These are phyloP conservation scores for Xenops minutus DNA, from an alignment of 2,797 vertebrate species.

Conservation along the genomic window DNA sequence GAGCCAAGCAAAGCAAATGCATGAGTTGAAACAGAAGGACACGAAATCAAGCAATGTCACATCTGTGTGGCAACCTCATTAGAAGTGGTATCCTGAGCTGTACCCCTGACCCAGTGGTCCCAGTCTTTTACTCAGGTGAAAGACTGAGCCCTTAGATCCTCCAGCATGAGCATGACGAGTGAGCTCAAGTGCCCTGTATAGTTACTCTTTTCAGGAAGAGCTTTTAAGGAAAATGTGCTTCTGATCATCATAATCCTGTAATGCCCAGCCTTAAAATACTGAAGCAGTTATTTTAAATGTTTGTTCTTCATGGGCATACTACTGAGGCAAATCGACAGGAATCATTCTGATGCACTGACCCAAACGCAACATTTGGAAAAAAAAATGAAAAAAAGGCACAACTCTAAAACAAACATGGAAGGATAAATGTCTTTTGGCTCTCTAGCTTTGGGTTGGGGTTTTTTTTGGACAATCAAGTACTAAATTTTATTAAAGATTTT, in stretches of 20 bases:
- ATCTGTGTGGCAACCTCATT: not conserved
- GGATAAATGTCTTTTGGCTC: not conserved
- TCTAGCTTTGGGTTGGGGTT: not conserved
- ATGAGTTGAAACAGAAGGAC: constrained; percentile 26
- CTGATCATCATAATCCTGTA: not conserved
- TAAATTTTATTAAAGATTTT: not conserved
- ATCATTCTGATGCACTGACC: not conserved
- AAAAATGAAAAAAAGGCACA: not conserved
- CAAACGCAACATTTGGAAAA: not conserved
- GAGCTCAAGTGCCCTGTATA: not conserved
- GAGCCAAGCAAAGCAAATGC: constrained; percentile 50
- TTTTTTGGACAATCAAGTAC: not conserved
- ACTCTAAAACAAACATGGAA: not conserved
- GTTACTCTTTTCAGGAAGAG: not conserved
- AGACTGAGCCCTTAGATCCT: not conserved
- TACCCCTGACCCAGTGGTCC: not conserved
- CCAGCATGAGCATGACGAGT: not conserved
- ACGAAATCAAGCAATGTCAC: not conserved
- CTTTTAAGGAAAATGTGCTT: not conserved
- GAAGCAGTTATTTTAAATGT: not conserved
- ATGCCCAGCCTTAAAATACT: not conserved
- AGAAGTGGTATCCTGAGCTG: not conserved
- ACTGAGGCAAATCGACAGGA: not conserved
- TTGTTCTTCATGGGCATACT: not conserved
- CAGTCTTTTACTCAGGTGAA: not conserved